These are phyloP conservation scores for Yponomeuta sedellus DNA, from an alignment of 2,888 invertebrate genomes.

Conservation along the genomic window DNA sequence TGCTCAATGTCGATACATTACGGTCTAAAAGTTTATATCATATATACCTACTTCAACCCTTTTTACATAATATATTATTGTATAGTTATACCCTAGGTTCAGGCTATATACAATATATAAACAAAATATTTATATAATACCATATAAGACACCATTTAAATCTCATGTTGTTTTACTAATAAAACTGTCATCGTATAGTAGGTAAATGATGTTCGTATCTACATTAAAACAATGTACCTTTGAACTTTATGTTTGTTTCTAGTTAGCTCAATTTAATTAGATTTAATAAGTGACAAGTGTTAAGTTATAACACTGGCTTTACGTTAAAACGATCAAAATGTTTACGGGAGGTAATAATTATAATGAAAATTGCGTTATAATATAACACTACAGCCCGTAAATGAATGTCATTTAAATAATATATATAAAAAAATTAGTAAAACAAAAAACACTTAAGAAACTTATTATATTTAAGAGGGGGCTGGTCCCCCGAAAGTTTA, in stretches of 20 bases:
- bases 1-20: conserved; percentile 68
- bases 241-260: conserved; percentile 29
- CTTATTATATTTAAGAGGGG: conserved; percentile 32
- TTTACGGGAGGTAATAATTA: too few species aligned
- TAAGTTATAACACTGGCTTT: background rate
- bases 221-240: background rate
- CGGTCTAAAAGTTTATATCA: conserved; percentile 54
- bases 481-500: conserved; percentile 58
- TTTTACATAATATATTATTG: background rate
- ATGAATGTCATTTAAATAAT: too few species aligned
- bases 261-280: conserved; percentile 53
- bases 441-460: background rate
- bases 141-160: background rate
- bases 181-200: background rate
- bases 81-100: conserved; percentile 31
- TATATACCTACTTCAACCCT: conserved; percentile 17
- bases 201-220: background rate
- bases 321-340: background rate
- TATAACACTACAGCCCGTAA: too few species aligned
- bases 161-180: background rate
- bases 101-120: conserved; percentile 14
- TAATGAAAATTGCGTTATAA: too few species aligned
- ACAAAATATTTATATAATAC: background rate
- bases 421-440: too few species aligned
- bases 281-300: conserved; percentile 19